Conservation (phyloP, 2,888 invertebrate genomes). For the Caenorhabditis doughertyi region DNA sequence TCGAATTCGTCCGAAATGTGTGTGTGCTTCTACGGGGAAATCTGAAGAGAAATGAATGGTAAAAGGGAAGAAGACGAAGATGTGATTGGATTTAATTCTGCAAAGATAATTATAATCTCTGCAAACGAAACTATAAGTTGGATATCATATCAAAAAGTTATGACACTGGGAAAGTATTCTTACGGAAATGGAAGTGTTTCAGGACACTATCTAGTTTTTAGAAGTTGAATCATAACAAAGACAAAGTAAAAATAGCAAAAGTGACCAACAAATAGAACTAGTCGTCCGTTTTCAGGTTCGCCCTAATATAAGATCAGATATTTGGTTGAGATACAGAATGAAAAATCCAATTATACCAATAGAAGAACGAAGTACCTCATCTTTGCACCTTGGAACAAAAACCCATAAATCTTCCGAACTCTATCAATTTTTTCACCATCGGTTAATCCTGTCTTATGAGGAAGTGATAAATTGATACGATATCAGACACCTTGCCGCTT, state of each 20-base stretch:
- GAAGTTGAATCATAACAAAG: too few species aligned
- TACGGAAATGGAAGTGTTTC: too few species aligned
- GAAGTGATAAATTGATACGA: slow-evolving; percentile 26
- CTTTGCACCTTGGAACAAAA: background rate
- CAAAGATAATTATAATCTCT: slow-evolving; percentile 5
- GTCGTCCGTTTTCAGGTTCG: too few species aligned
- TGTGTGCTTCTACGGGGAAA: slow-evolving; percentile 17
- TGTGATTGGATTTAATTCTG: slow-evolving; percentile 36
- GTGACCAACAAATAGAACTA: too few species aligned
- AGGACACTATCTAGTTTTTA: too few species aligned
- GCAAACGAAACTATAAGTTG: slow-evolving; percentile 17
- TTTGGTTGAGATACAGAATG: too few species aligned
- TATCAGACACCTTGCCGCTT: background rate
- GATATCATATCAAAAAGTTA: background rate
- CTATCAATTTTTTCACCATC: background rate
- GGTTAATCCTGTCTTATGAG: slow-evolving; percentile 15
- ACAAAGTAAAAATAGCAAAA: too few species aligned
- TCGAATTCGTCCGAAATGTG: slow-evolving; percentile 42
- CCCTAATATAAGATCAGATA: too few species aligned
- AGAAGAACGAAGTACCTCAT: background rate
- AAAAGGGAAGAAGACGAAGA: background rate
- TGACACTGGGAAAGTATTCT: background rate
- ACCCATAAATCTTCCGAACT: background rate
- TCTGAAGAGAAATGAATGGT: background rate
- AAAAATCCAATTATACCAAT: background rate